Percentiles rank a stretch among this genome's conserved stretches.
phyloP scores from a whole-genome alignment of 2,888 invertebrate genomes.

The Leptinotarsa juncta region DNA sequence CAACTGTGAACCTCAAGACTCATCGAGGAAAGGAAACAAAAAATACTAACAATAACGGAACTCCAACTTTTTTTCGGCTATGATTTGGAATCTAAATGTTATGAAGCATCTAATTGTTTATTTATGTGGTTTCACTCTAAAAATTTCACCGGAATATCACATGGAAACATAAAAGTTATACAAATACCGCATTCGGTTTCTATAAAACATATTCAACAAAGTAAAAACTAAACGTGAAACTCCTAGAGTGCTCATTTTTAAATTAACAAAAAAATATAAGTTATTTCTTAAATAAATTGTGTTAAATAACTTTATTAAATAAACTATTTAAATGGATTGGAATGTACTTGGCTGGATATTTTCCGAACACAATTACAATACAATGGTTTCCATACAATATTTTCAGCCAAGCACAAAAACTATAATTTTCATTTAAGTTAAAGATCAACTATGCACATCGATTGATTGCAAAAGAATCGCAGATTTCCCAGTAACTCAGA shows the following conservation, averaged over 20 bases:
- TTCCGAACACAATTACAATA: constrained; percentile 34
- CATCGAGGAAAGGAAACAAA: background rate
- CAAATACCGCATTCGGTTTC: constrained; percentile 42
- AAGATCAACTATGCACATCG: constrained; percentile 43
- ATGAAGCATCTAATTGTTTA: constrained; percentile 44
- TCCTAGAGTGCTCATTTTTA: constrained; percentile 41
- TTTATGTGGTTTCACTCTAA: constrained; percentile 47
- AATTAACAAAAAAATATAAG: constrained; percentile 48
- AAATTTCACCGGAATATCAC: constrained; percentile 53
- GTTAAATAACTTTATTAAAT: constrained; percentile 44
- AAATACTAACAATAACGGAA: background rate
- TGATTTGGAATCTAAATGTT: constrained; percentile 38
- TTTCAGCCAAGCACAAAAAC: constrained; percentile 35
- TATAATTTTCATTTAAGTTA: constrained; percentile 39
- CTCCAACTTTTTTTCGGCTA: constrained; percentile 35
- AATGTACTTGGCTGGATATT: constrained; percentile 31
- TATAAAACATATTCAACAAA: constrained; percentile 42
- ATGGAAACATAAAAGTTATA: constrained; percentile 50
- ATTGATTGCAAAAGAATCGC: constrained; percentile 42
- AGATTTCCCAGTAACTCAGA: constrained; percentile 42
- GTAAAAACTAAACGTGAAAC: constrained; percentile 44
- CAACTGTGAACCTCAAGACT: background rate
- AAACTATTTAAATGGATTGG: constrained; percentile 39
- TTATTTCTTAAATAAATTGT: constrained; percentile 47
- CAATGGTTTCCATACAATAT: constrained; percentile 24